Conservation (phyloP, 2,113 vertebrate species). For the Struthidea cinerea region DNA sequence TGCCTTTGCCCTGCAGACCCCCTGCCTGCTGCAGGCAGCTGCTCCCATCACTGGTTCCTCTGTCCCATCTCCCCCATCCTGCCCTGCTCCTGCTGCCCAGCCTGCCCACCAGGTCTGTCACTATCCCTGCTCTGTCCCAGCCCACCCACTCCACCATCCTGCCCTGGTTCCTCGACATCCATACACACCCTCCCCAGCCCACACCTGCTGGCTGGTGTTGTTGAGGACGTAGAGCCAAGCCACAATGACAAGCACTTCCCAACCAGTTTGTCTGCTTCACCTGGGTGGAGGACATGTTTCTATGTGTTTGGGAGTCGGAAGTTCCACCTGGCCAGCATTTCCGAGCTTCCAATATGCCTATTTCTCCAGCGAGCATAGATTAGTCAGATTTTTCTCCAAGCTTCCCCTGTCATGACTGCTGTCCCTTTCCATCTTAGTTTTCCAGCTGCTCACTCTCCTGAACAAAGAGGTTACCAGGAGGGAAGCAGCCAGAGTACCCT, state of each 20-base stretch:
- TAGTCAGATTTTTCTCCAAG: not conserved
- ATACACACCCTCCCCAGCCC: not conserved
- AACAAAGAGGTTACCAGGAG: not conserved
- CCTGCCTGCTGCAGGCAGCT: not conserved
- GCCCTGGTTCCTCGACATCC: not conserved
- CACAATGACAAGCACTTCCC: not conserved
- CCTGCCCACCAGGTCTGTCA: not conserved
- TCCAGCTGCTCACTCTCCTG: not conserved
- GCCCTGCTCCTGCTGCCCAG: not conserved
- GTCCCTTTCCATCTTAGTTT: not conserved
- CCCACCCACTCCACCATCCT: no score
- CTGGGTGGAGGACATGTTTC: not conserved
- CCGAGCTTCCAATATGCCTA: fast-evolving
- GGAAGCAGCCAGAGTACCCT: not conserved
- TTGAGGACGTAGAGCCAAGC: not conserved
- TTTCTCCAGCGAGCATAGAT: not conserved
- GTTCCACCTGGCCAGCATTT: not conserved
- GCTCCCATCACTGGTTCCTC: not conserved
- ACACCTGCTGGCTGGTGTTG: not conserved
- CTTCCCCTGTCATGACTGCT: not conserved
- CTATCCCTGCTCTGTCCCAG: not conserved
- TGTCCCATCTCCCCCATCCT: not conserved
- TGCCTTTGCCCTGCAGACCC: not conserved
- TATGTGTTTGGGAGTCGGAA: not conserved
- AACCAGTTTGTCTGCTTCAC: not conserved